These are phyloP conservation scores for Argyra leucocephala DNA, from an alignment of 2,888 invertebrate species.

Conservation along the genomic window DNA sequence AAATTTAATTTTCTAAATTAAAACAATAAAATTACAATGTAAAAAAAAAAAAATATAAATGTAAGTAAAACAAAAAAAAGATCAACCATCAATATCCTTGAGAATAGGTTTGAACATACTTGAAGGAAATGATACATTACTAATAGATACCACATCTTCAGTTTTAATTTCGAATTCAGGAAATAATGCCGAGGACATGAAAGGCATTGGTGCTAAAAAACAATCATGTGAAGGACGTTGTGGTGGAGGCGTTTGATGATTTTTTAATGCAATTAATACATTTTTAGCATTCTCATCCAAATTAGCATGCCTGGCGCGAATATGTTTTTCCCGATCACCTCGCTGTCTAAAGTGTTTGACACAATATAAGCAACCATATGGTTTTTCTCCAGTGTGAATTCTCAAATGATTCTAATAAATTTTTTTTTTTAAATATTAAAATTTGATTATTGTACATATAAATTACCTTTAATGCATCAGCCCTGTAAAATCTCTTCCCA, in stretches of 20 bases:
- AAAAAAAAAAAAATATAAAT: constrained; percentile 12
- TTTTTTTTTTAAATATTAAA: background rate
- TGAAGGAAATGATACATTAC: constrained; percentile 31
- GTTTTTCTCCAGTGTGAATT: constrained; percentile 53
- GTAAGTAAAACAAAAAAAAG: constrained; percentile 13
- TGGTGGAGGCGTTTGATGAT: constrained; percentile 11
- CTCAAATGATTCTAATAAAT: constrained; percentile 42
- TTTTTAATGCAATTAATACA: constrained; percentile 12
- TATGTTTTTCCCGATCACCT: constrained; percentile 51
- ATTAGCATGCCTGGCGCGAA: constrained; percentile 47
- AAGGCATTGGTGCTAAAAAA: background rate
- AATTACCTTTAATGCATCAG: constrained; percentile 52
- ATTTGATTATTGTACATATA: background rate
- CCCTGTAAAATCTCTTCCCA: constrained; percentile 53
- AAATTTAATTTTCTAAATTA: too few species aligned
- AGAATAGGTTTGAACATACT: constrained; percentile 32
- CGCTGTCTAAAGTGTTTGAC: constrained; percentile 48
- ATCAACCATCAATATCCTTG: constrained; percentile 27
- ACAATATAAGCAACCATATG: constrained; percentile 48
- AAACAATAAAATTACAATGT: too few species aligned
- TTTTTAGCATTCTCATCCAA: constrained; percentile 36
- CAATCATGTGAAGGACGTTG: background rate
- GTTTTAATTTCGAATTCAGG: constrained; percentile 14
- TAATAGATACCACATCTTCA: constrained; percentile 29
- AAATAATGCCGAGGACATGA: background rate